These are phyloP conservation scores for Mormyrus iriodes DNA, from an alignment of 2,113 vertebrate species.

Conservation along the genomic window DNA sequence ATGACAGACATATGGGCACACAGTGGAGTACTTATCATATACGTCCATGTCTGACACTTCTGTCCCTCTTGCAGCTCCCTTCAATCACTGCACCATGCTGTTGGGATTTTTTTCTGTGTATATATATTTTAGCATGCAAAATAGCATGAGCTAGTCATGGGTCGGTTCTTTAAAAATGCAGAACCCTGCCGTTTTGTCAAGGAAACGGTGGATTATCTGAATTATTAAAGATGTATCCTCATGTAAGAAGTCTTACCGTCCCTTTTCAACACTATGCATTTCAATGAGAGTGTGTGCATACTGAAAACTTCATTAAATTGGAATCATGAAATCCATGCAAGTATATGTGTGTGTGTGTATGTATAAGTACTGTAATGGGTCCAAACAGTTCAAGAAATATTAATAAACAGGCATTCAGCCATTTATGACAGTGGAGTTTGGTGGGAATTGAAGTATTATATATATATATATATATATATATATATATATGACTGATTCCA, in stretches of 20 bases:
- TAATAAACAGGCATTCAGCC: not conserved
- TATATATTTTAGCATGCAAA: not conserved
- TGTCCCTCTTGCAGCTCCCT: not conserved
- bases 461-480: not conserved
- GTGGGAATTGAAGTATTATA: conserved; percentile 1
- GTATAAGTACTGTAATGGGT: not conserved
- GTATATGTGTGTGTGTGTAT: not conserved
- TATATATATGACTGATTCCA: not conserved
- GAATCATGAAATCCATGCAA: not conserved
- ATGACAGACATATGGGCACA: not conserved
- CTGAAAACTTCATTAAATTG: not conserved
- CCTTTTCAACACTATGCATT: not conserved
- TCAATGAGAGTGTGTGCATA: not conserved
- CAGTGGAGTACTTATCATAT: not conserved
- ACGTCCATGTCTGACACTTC: not conserved
- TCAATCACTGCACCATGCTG: not conserved
- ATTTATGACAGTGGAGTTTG: not conserved
- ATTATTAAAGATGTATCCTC: not conserved
- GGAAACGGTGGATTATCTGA: not conserved
- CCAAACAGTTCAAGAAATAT: not conserved
- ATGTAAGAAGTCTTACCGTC: not conserved
- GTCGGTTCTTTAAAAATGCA: not conserved
- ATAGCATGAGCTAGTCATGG: not conserved
- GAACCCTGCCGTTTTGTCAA: not conserved
- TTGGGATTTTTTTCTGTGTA: not conserved